These are phyloP conservation scores for Loriculus beryllinus DNA, from an alignment of 2,797 vertebrate species.

Conservation along the genomic window DNA sequence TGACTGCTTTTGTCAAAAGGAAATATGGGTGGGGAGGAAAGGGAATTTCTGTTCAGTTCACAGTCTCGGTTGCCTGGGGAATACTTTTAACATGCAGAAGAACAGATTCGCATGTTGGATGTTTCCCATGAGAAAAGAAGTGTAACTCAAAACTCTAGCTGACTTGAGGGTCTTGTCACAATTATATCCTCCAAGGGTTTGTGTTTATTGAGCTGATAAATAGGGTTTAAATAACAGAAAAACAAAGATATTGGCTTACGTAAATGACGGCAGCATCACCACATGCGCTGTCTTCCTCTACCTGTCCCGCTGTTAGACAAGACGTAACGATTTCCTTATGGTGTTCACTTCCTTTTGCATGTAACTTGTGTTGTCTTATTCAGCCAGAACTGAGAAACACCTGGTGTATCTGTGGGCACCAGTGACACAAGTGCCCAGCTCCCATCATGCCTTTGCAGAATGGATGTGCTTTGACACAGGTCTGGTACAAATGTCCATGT, in stretches of 20 bases:
- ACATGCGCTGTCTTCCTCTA: not conserved
- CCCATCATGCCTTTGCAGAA: not conserved
- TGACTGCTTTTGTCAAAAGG: not conserved
- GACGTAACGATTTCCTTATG: not conserved
- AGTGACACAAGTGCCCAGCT: not conserved
- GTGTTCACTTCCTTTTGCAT: not conserved
- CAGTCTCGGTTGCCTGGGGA: not conserved
- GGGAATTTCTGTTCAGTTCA: conserved; percentile 4
- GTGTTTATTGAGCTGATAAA: not conserved
- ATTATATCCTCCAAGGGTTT: not conserved
- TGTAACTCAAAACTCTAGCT: not conserved
- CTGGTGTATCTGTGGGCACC: not conserved
- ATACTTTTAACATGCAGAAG: conserved; percentile 17
- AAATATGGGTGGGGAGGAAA: not conserved
- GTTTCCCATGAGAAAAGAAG: not conserved
- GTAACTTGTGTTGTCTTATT: not conserved
- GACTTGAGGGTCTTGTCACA: not conserved
- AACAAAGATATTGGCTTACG: not conserved
- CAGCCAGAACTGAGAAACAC: not conserved
- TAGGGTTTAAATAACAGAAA: not conserved
- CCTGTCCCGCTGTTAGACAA: not conserved
- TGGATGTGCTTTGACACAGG: rapidly evolving
- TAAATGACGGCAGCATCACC: not conserved
- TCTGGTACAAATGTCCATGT: not conserved
- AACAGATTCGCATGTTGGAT: conserved; percentile 1